Base-by-base conservation (phyloP, 2,113 vertebrate genomes). In the Gymnocephalus cernua region DNA sequence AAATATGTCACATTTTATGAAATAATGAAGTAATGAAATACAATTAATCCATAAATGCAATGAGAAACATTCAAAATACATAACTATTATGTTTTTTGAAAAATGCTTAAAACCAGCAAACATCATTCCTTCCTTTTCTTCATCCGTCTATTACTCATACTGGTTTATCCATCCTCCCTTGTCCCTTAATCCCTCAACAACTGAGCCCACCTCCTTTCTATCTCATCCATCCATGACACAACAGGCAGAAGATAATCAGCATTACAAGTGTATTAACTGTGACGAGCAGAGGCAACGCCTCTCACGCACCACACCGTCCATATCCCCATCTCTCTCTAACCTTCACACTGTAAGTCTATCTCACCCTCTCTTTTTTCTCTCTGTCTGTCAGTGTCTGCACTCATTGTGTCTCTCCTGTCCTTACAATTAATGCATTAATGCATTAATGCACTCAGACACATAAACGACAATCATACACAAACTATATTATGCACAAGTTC, bases 201-300 rank as follows among this genome's bases (percentile, higher is more conserved):
- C 45, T 35, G 59, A 86, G 54, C 13, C 67, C 79, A 61, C 66
- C 71, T 80, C 53, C 72, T 67, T 53, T 38, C 76, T 83, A 72
- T 67, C 74, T 67, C 76, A 83, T 89, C 74, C 57, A 83, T 86
- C 80, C 83, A 64, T 72, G 70, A 87, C 82, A 70, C 18, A 35
- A 62, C 74, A 83, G 67, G 71, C 58, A 63, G 62, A 29, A 87
- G 74, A 91, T 82, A 76, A 91, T 89, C 83, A 72, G 61, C 80
- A 86, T 89, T 84, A 86, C 80, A 82, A 70, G 70, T 83, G 72
- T 69, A 84, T 91, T 81, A 89, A 74, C 70, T 74, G 85, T 72
- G 82, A 73, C 61, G 82, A 83, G 77, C 68, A 57, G 47, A 71
- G 74, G 68, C 68, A 82, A 53, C 5, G 27, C 47, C 45, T 77